Base-by-base conservation (phyloP, 2,113 vertebrate genomes). In the Murina feae region DNA sequence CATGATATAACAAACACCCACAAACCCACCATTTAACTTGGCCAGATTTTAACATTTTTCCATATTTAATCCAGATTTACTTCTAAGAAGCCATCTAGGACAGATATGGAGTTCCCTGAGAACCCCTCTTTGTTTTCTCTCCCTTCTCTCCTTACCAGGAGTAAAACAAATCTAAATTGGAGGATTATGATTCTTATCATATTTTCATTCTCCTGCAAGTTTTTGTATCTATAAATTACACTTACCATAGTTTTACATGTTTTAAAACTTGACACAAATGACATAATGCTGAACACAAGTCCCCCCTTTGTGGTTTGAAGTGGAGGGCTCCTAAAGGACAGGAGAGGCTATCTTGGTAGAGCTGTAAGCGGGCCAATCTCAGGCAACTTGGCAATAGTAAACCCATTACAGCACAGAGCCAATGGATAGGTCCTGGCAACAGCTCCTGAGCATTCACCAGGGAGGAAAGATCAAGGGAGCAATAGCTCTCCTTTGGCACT, bases 41-140 rank as follows among this genome's bases (percentile, higher is more conserved):
- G 83, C 79, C 69, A 92, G 63, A 58, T 69, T 42, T 78, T 95
- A 95, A 55, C 13, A 53, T 95, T 95, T 96, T 95, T 32, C 44
- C 69, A 69, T 92, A 69, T 90, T 88, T 80, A 90, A 87, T 84
- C 95, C 60, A 86, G 28, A 87, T 87, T 92, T 95, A 94, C 76
- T 90, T 96, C 86, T 92, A 91, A 91, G 90, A 89, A 86, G 79
- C 69, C 49, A 60, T 83, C 32, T 68, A 83, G 28, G 72, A 55
- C 55, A 81, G 37, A 76, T 37, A 69, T 60, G 51, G 92, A 76
- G 58, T 89, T 4, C n/a, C 4, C n/a, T n/a, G 30, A 78, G 53
- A 71, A 74, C 21, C 9, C 25, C 17, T 92, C 4, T 94, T 18
- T 75, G n/a, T 82, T 83, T 91, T 58, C 37, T 78, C 72, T 60